These are phyloP conservation scores for Camptogramma bilineatum DNA, from an alignment of 2,888 invertebrate genomes.

Conservation along the genomic window DNA sequence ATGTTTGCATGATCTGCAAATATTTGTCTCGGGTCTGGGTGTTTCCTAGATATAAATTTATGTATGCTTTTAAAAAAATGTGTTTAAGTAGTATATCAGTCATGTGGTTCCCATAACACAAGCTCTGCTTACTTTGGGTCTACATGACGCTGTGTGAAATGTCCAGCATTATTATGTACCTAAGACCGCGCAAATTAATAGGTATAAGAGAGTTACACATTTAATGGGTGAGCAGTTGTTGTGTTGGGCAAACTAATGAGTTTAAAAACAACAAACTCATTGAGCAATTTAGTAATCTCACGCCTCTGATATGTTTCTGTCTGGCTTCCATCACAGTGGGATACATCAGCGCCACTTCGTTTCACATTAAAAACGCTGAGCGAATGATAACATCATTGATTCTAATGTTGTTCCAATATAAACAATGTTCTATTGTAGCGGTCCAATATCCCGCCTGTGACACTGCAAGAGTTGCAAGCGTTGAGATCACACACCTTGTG, in stretches of 20 bases:
- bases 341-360: constrained; percentile 41
- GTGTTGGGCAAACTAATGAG: constrained; percentile 25
- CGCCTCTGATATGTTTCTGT: constrained; percentile 36
- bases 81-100: too few relatives aligned
- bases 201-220: neutral
- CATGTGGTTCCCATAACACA: too few relatives aligned
- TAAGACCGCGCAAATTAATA: too few relatives aligned
- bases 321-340: constrained; percentile 41
- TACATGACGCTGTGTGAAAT: too few relatives aligned
- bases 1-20: too few relatives aligned
- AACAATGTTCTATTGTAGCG: constrained; percentile 61
- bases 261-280: constrained; percentile 41
- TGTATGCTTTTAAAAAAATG: too few relatives aligned
- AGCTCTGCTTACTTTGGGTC: too few relatives aligned
- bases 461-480: constrained; percentile 33
- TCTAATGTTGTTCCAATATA: constrained; percentile 58
- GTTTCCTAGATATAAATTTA: too few relatives aligned
- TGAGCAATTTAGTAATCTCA: constrained; percentile 38
- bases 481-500: constrained; percentile 74
- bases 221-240: constrained; percentile 8
- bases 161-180: too few relatives aligned
- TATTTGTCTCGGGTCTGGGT: too few relatives aligned
- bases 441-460: constrained; percentile 56
- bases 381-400: constrained; percentile 44
- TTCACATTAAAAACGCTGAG: constrained; percentile 41